These are phyloP conservation scores for Eueremaeus valkanovi DNA, from an alignment of 2,888 invertebrate genomes.

Conservation along the genomic window DNA sequence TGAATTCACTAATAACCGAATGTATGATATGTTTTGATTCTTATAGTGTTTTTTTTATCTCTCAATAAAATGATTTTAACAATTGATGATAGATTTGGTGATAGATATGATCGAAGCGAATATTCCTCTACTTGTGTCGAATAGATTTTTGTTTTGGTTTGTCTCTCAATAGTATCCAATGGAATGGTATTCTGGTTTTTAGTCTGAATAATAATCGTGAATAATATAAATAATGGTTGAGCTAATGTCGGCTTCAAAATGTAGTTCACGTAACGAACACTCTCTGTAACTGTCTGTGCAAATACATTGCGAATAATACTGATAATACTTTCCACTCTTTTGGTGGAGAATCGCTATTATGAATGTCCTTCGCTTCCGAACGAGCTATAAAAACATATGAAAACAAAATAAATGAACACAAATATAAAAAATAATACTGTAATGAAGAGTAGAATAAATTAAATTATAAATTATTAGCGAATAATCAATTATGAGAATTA, in stretches of 20 bases:
- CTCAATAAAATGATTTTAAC: too few relatives aligned
- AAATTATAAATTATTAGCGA: too few relatives aligned
- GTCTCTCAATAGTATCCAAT: too few relatives aligned
- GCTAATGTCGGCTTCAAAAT: neutral
- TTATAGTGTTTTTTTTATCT: neutral
- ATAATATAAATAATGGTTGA: slow-evolving; percentile 10
- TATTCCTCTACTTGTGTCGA: too few relatives aligned
- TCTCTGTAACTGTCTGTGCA: slow-evolving; percentile 28
- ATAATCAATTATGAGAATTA: too few relatives aligned
- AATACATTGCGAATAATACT: slow-evolving; percentile 35
- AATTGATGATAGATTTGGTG: slow-evolving; percentile 1
- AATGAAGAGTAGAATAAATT: too few relatives aligned
- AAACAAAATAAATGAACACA: too few relatives aligned
- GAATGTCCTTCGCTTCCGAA: slow-evolving; percentile 24
- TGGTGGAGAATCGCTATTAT: slow-evolving; percentile 15
- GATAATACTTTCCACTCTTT: slow-evolving; percentile 32
- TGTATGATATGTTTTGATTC: slow-evolving; percentile 5
- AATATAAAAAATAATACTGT: too few relatives aligned
- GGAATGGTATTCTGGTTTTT: too few relatives aligned
- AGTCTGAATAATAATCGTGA: neutral
- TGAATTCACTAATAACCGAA: neutral
- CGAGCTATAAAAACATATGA: slow-evolving; percentile 21
- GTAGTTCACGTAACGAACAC: slow-evolving; percentile 17
- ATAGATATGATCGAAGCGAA: neutral
- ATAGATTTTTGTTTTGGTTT: too few relatives aligned